Conservation (phyloP, 1,140 invertebrate species). For the Lutraria rhynchaena region DNA sequence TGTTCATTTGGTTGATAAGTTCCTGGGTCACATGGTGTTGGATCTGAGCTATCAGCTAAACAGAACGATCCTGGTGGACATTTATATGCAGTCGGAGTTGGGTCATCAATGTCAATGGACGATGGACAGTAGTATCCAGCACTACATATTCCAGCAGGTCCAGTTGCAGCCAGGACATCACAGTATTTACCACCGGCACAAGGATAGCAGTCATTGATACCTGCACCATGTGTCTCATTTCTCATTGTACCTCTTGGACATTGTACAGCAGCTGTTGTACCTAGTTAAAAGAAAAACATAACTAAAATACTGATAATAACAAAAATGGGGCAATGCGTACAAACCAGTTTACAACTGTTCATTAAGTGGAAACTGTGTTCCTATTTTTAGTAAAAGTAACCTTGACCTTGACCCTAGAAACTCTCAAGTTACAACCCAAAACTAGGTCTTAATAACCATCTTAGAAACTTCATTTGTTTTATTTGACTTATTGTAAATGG, state of each 20-base stretch:
- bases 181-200: slow-evolving; percentile 77
- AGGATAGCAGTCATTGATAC: slow-evolving; percentile 69
- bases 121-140: slow-evolving; percentile 77
- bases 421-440: too few species aligned
- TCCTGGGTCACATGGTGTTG: slow-evolving; percentile 73
- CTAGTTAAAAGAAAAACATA: slow-evolving; percentile 54
- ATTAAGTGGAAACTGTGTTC: too few species aligned
- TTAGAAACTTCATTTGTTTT: too few species aligned
- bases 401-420: too few species aligned
- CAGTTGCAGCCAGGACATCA: slow-evolving; percentile 59
- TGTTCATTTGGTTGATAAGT: slow-evolving; percentile 73
- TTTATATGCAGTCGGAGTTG: slow-evolving; percentile 65
- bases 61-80: slow-evolving; percentile 77
- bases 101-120: slow-evolving; percentile 65
- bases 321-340: too few species aligned
- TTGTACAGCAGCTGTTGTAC: slow-evolving; percentile 63
- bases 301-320: too few species aligned
- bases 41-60: slow-evolving; percentile 65
- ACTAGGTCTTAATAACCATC: too few species aligned
- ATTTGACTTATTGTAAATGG: too few species aligned
- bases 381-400: too few species aligned
- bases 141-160: slow-evolving; percentile 69
- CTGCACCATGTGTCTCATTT: slow-evolving; percentile 66
- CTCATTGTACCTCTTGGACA: slow-evolving; percentile 74
- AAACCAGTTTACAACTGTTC: too few species aligned